Base-by-base conservation (phyloP, 1,140 invertebrate genomes). In the Sinonovacula constricta region DNA sequence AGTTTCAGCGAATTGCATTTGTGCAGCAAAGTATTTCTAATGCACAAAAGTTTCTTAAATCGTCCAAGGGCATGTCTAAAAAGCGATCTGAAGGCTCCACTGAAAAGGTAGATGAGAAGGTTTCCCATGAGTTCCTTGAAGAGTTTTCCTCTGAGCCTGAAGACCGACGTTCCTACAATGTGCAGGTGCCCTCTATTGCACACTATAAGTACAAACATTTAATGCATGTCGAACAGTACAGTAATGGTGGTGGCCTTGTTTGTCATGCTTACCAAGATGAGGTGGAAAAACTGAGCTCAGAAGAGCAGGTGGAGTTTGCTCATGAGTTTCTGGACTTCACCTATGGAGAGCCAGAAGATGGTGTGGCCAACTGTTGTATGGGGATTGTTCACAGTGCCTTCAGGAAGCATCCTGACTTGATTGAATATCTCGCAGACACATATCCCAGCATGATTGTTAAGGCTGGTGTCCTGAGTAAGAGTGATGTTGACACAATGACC, bases 301-400 rank as follows among this genome's bases (percentile, higher is more conserved):
- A 94, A 57, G 95, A 99, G 89, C 94, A 95, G 87, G 93, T 95
- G 15, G 94, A 96, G 82, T 93, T 99, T 80, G 95, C 96, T 0
- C 93, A 95, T 71, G 97, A 99, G 90, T 99, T 96, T 92, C 94
- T 97, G 70, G 94, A 95, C 91, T 94, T 96, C 76, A 86, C 88
- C n/a, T 90, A 88, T 84, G 83, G 85, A 33, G 86, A 90, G 88
- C 85, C 85, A 71, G 67, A 81, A 71, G 83, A 88, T 60, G 91
- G 90, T 56, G 86, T 89, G 14, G 87, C 92, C 7, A 86, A 89
- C 57, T 97, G 98, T 92, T 97, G 98, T 0, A 98, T 99, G 93
- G 97, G 97, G 12, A 97, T 99, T 81, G 96, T 99, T 0, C 97
- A 99, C 87, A 96, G 97, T 86, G 95, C 97, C n/a, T 97, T 97